Evolutionary conservation across 2,797 vertebrate species (phyloP).

Genomic region (Leptodactylus fallax): DNA sequence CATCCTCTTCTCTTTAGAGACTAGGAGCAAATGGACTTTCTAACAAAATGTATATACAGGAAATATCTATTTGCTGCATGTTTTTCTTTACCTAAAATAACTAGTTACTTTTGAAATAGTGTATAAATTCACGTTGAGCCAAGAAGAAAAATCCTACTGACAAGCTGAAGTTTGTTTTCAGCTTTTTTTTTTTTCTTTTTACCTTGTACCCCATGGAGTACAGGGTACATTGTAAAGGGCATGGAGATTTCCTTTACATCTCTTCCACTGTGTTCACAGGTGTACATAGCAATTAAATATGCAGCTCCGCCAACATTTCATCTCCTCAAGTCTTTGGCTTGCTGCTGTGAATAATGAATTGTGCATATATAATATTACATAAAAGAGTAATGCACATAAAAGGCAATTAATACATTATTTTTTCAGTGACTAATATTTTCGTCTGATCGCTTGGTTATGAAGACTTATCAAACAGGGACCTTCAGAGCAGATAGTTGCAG

Average conservation of each 20-base stretch:
- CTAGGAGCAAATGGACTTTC: background rate
- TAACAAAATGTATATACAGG: background rate
- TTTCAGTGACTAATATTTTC: constrained; percentile 30
- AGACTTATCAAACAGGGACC: constrained; percentile 14
- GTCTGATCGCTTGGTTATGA: constrained; percentile 25
- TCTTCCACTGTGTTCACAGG: constrained; percentile 24
- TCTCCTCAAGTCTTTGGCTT: constrained; percentile 22
- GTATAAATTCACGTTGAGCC: background rate
- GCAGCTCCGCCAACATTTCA: constrained; percentile 40
- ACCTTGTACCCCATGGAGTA: constrained; percentile 8
- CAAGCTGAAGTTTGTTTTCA: background rate
- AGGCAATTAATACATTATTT: constrained; percentile 50
- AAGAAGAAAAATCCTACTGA: background rate
- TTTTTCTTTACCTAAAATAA: background rate
- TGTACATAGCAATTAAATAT: constrained; percentile 47
- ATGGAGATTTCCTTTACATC: constrained; percentile 30
- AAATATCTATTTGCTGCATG: background rate
- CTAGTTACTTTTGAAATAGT: background rate
- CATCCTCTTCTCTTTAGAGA: background rate
- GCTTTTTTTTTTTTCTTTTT: background rate
- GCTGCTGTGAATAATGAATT: constrained; percentile 50
- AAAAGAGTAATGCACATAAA: constrained; percentile 42
- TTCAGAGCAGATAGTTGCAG: constrained; percentile 33
- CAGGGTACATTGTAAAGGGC: constrained; percentile 34
- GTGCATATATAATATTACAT: constrained; percentile 54